phyloP scores from a whole-genome alignment of 2,113 vertebrate species.

The Lynx canadensis region DNA sequence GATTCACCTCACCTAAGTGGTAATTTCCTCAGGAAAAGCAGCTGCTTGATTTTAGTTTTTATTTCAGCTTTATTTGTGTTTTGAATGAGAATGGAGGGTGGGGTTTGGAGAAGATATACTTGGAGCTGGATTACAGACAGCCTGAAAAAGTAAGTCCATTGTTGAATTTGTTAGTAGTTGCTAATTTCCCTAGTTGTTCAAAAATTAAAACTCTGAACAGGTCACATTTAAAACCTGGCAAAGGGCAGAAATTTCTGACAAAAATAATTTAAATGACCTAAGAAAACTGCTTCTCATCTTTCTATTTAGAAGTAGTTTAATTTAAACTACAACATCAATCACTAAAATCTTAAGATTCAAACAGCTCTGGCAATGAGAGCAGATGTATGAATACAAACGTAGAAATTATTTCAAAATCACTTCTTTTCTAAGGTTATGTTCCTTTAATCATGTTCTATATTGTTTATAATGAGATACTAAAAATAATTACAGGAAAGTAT shows the following conservation, averaged over 20 bases:
- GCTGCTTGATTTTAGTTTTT: not conserved
- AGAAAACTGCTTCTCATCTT: not conserved
- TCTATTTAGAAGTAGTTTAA: constrained; percentile 27
- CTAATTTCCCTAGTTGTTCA: not conserved
- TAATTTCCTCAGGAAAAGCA: not conserved
- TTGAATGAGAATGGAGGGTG: not conserved
- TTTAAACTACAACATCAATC: constrained; percentile 36
- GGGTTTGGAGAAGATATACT: not conserved
- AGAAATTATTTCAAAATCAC: constrained; percentile 46
- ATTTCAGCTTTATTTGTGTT: constrained; percentile 31
- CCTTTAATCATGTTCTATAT: not conserved
- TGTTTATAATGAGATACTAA: constrained; percentile 25
- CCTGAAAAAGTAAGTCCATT: not conserved
- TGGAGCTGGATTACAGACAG: not conserved
- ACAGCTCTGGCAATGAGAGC: not conserved
- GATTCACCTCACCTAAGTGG: constrained; percentile 4
- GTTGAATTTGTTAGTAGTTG: not conserved
- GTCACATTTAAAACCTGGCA: constrained; percentile 37
- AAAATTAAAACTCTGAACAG: constrained; percentile 49
- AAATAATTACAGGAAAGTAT: constrained; percentile 37
- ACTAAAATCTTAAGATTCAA: constrained; percentile 53
- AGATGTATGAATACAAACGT: not conserved
- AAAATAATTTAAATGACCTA: constrained; percentile 66
- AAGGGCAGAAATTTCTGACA: not conserved
- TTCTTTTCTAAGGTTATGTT: constrained; percentile 20